These are phyloP conservation scores for Oscheius sp. DNA, from an alignment of 2,888 invertebrate genomes.

Conservation along the genomic window DNA sequence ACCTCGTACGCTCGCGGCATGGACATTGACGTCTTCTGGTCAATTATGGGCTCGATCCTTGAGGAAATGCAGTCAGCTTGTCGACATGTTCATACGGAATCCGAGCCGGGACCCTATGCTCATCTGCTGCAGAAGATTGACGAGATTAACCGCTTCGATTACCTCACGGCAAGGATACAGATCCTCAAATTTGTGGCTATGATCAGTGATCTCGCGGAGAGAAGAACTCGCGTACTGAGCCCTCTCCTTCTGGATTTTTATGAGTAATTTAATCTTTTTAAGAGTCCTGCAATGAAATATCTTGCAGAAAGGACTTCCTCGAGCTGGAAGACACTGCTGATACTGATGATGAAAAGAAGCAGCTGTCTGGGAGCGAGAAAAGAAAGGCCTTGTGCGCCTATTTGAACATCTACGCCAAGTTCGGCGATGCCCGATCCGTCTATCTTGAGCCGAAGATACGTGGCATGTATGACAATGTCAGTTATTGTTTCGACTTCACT, in stretches of 20 bases:
- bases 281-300: no score
- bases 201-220: conserved; percentile 84
- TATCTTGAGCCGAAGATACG: conserved; percentile 83
- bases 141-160: conserved; percentile 41
- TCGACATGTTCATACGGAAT: neutral
- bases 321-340: conserved; percentile 55
- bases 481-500: neutral
- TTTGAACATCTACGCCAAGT: conserved; percentile 79
- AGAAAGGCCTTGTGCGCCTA: conserved; percentile 51
- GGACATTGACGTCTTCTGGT: conserved; percentile 74
- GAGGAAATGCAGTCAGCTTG: conserved; percentile 40
- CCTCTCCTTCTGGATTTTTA: conserved; percentile 86
- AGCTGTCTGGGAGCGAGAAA: conserved; percentile 4
- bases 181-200: conserved; percentile 47
- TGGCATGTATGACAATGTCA: conserved; percentile 74
- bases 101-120: neutral
- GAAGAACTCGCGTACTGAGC: conserved; percentile 85
- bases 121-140: conserved; percentile 36
- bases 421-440: conserved; percentile 85
- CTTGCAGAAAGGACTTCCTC: neutral
- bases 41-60: conserved; percentile 62
- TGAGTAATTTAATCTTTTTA: conserved; percentile 74
- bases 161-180: conserved; percentile 44
- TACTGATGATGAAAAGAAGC: conserved; percentile 49
- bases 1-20: conserved; percentile 79